Conservation (phyloP, 2,888 invertebrate species). For the Drosophila atripex region DNA sequence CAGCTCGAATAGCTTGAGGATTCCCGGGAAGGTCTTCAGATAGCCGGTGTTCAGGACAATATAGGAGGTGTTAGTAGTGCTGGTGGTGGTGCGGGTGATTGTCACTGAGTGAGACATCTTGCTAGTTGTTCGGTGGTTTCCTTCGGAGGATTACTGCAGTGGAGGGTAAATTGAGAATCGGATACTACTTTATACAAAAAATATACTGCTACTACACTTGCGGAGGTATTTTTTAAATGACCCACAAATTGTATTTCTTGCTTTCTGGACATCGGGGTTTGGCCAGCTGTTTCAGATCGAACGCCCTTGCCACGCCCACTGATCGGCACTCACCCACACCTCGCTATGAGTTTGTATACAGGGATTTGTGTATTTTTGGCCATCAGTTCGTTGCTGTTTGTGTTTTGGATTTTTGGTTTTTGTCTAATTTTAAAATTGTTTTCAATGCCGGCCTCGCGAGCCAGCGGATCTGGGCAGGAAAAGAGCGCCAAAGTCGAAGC, state of each 20-base stretch:
- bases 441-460: constrained; percentile 67
- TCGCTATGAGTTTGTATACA: not conserved
- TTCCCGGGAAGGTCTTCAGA: constrained; percentile 90
- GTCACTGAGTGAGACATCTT: constrained; percentile 95
- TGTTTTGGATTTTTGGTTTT: constrained; percentile 46
- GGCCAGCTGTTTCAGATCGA: constrained; percentile 48
- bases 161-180: not conserved
- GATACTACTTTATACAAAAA: not conserved
- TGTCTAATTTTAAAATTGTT: constrained; percentile 65
- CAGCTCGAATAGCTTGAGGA: constrained; percentile 92
- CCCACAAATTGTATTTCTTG: not conserved
- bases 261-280: not conserved
- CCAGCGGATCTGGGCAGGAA: constrained; percentile 6
- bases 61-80: constrained; percentile 90
- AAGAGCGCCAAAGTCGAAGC: constrained; percentile 57
- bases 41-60: constrained; percentile 93
- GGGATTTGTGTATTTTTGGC: constrained; percentile 47
- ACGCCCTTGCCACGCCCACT: constrained; percentile 42
- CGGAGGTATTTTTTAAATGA: not conserved
- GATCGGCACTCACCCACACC: constrained; percentile 10
- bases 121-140: constrained; percentile 33
- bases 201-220: not conserved
- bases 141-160: constrained; percentile 21
- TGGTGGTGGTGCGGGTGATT: constrained; percentile 93
- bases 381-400: constrained; percentile 55